phyloP scores from a whole-genome alignment of 2,113 vertebrate species.

The Rhipidura dahli region DNA sequence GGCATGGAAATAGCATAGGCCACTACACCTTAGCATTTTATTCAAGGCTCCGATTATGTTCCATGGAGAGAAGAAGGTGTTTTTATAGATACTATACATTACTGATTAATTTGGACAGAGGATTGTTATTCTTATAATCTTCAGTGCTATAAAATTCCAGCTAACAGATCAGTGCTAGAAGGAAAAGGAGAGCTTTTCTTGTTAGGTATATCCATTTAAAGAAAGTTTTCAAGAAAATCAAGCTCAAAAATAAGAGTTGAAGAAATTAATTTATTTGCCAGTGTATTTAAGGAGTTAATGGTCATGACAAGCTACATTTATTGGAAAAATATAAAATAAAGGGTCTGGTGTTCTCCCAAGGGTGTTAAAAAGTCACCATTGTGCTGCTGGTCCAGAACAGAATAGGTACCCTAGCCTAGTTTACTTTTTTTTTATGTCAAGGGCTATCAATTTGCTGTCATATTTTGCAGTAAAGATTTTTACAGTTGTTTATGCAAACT shows the following conservation, averaged over 20 bases:
- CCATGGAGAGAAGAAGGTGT: not conserved
- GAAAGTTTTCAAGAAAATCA: not conserved
- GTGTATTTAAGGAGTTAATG: not conserved
- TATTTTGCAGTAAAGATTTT: not conserved
- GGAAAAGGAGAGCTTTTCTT: not conserved
- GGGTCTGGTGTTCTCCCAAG: not conserved
- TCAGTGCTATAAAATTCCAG: not conserved
- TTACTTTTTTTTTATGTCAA: not conserved
- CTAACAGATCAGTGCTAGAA: not conserved
- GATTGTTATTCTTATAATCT: not conserved
- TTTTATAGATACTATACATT: not conserved
- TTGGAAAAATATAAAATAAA: not conserved
- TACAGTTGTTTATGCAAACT: not conserved
- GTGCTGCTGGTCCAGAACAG: not conserved
- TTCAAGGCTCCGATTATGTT: not conserved
- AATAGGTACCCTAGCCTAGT: fast-evolving
- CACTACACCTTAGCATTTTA: not conserved
- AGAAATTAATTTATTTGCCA: not conserved
- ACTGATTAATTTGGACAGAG: not conserved
- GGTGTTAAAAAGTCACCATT: not conserved
- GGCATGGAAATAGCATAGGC: not conserved
- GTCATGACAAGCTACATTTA: not conserved
- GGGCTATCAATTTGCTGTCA: not conserved
- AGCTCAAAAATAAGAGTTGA: not conserved
- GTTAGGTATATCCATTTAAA: not conserved